Evolutionary conservation across 2,113 vertebrate species (phyloP).

Genomic region (Ailurus styani): DNA sequence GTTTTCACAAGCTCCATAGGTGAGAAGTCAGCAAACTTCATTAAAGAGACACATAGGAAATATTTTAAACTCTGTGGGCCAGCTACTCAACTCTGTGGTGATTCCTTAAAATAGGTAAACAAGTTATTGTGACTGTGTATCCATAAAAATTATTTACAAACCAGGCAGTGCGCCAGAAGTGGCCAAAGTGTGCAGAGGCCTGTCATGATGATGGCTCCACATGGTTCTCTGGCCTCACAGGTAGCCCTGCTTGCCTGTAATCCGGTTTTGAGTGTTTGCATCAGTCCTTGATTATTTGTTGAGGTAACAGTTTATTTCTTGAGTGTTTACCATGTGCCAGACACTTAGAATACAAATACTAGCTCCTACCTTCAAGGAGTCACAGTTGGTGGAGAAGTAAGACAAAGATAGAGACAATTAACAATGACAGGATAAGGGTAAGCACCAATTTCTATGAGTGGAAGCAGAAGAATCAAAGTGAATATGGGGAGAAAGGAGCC

Average conservation of each 20-base stretch:
- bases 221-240: background rate
- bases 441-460: fast-evolving
- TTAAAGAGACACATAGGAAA: background rate
- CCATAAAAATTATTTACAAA: background rate
- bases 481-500: background rate
- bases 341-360: background rate
- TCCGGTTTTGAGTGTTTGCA: background rate
- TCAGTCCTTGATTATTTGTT: background rate
- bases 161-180: background rate
- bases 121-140: background rate
- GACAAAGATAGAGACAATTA: background rate
- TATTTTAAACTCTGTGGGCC: background rate
- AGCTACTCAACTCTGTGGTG: background rate
- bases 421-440: background rate
- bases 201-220: background rate
- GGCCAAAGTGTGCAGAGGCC: background rate
- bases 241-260: background rate
- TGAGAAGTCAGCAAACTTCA: background rate
- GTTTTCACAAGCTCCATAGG: background rate
- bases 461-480: background rate
- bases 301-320: background rate
- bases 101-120: background rate
- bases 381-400: background rate
- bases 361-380: background rate
- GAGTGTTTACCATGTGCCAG: background rate